phyloP scores from a whole-genome alignment of 2,113 vertebrate species.

The Diadophis punctatus region DNA sequence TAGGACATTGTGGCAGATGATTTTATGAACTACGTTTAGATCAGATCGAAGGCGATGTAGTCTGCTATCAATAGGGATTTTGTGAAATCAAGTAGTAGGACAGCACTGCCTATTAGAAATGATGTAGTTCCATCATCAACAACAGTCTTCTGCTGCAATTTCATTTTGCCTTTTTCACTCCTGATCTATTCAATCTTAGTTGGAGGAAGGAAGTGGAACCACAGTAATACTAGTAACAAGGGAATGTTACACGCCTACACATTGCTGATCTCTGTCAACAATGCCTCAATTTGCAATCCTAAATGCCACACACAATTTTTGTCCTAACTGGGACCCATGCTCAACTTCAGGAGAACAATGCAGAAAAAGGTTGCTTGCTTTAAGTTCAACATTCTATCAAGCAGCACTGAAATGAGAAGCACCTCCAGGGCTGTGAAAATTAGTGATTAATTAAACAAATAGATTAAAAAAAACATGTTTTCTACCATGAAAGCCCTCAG shows the following conservation, averaged over 20 bases:
- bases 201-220: background rate
- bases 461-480: background rate
- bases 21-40: too few relatives aligned
- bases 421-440: background rate
- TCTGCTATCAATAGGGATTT: background rate
- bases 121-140: too few relatives aligned
- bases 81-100: background rate
- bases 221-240: background rate
- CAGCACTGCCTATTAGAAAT: background rate
- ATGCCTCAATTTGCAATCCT: background rate
- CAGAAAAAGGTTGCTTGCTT: background rate
- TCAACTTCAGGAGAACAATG: background rate
- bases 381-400: background rate
- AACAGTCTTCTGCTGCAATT: background rate
- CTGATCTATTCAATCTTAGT: background rate
- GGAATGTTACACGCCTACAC: background rate
- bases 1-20: too few relatives aligned
- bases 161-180: background rate
- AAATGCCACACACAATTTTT: background rate
- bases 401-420: background rate
- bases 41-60: too few relatives aligned
- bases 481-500: background rate
- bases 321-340: background rate
- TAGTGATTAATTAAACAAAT: background rate
- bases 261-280: background rate